These are phyloP conservation scores for Drosophila littoralis DNA, from an alignment of 1,140 invertebrate species.

Conservation along the genomic window DNA sequence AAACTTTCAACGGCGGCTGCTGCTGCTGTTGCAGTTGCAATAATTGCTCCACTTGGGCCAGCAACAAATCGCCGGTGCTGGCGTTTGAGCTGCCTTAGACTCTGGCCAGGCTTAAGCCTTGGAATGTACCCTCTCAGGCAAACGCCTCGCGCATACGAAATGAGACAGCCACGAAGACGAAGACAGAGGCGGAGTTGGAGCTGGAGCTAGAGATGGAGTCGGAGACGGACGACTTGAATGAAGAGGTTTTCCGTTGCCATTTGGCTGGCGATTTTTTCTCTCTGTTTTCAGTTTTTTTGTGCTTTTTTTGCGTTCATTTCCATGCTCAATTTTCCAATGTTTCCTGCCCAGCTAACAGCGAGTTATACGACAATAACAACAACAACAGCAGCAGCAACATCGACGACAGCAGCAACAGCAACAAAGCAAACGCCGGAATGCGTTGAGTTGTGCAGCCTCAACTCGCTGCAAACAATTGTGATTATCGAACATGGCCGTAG, in stretches of 20 bases:
- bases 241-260: slow-evolving; percentile 79
- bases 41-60: slow-evolving; percentile 55
- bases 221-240: slow-evolving; percentile 64
- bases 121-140: slow-evolving; percentile 53
- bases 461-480: slow-evolving; percentile 81
- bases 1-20: slow-evolving; percentile 35
- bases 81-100: slow-evolving; percentile 18
- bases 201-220: neutral
- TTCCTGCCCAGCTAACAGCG: slow-evolving; percentile 71
- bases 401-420: slow-evolving; percentile 53
- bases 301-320: slow-evolving; percentile 64
- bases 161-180: slow-evolving; percentile 60
- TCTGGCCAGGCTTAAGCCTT: slow-evolving; percentile 24
- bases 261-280: slow-evolving; percentile 63
- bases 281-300: slow-evolving; percentile 21
- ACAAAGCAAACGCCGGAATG: slow-evolving; percentile 59
- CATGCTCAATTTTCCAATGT: slow-evolving; percentile 82
- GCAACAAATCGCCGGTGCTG: slow-evolving; percentile 45
- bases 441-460: slow-evolving; percentile 57
- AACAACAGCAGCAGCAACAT: slow-evolving; percentile 23
- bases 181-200: slow-evolving; percentile 11
- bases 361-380: slow-evolving; percentile 23
- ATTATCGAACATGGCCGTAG: slow-evolving; percentile 69
- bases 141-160: slow-evolving; percentile 76
- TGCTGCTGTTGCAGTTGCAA: slow-evolving; percentile 37